These are phyloP conservation scores for Orientallactaga sibirica DNA, from an alignment of 2,797 vertebrate species.

Conservation along the genomic window DNA sequence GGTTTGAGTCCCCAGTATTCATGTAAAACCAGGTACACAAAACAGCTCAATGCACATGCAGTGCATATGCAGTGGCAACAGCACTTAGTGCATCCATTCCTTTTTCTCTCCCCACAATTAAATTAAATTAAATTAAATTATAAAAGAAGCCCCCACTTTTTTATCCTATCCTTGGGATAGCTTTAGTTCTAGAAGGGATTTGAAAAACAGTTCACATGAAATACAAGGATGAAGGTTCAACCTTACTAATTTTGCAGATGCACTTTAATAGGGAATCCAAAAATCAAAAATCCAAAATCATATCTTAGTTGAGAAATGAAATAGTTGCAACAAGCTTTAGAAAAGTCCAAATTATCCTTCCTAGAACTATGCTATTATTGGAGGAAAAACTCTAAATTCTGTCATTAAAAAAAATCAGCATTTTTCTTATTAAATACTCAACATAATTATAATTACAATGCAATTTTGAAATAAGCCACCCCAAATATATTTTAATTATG, in stretches of 20 bases:
- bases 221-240: background rate
- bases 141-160: background rate
- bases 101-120: too few species aligned
- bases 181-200: conserved; percentile 47
- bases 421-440: conserved; percentile 31
- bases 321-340: conserved; percentile 19
- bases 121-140: too few species aligned
- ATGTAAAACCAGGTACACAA: too few species aligned
- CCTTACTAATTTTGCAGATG: background rate
- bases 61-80: too few species aligned
- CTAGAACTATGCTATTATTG: background rate
- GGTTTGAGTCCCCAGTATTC: too few species aligned
- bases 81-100: too few species aligned
- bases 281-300: background rate
- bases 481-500: conserved; percentile 47
- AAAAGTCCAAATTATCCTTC: conserved; percentile 1
- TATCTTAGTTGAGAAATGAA: background rate
- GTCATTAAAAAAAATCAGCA: background rate
- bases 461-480: conserved; percentile 44
- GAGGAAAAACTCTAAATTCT: background rate
- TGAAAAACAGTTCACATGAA: background rate
- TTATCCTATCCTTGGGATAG: background rate
- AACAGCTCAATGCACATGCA: too few species aligned
- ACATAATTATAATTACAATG: conserved; percentile 33
- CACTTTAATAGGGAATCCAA: background rate